These are phyloP conservation scores for Epinotia ramella DNA, from an alignment of 2,888 invertebrate species.

Conservation along the genomic window DNA sequence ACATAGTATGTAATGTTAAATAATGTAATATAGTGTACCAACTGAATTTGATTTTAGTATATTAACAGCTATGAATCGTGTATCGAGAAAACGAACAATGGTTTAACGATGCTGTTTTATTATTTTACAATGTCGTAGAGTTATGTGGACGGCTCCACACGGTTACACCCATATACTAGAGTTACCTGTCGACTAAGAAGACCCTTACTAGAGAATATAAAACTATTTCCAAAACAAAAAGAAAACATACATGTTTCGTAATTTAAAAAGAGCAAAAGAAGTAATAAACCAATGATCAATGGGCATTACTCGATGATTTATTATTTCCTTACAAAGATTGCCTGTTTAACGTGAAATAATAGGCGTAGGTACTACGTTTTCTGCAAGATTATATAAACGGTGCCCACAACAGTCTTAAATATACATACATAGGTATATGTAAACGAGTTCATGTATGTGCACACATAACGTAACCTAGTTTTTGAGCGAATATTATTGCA, in stretches of 20 bases:
- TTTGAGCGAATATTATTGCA: not conserved
- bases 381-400: too few relatives aligned
- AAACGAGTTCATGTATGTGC: too few relatives aligned
- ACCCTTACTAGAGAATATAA: not conserved
- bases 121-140: constrained; percentile 29
- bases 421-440: too few relatives aligned
- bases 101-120: too few relatives aligned
- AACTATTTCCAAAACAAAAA: not conserved
- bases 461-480: not conserved
- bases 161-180: not conserved
- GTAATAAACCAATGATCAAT: constrained; percentile 6
- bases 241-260: not conserved
- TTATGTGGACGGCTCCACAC: constrained; percentile 22
- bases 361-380: not conserved
- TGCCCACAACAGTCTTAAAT: too few relatives aligned
- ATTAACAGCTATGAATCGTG: too few relatives aligned
- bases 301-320: not conserved
- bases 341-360: not conserved
- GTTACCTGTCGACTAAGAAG: not conserved
- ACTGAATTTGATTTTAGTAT: too few relatives aligned
- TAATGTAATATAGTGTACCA: too few relatives aligned
- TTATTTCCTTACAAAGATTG: not conserved
- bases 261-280: too few relatives aligned
- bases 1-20: too few relatives aligned
- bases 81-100: too few relatives aligned